Evolutionary conservation across 2,888 invertebrate species (phyloP).

Genomic region (Pterostichus madidus): DNA sequence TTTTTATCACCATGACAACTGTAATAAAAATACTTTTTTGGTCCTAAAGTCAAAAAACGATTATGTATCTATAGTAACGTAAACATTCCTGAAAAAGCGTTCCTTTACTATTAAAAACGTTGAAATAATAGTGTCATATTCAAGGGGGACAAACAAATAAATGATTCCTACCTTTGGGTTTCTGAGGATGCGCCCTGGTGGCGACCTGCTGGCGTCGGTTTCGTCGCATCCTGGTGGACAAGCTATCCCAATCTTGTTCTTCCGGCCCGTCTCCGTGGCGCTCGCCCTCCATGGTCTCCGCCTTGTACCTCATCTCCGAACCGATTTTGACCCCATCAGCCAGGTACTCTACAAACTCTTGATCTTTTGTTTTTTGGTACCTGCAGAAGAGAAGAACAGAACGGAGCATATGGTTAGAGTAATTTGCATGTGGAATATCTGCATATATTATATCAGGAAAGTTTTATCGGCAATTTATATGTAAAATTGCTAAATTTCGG

Average conservation of each 20-base stretch:
- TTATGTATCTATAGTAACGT: too few species aligned
- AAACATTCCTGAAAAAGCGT: too few species aligned
- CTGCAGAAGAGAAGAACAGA: constrained; percentile 69
- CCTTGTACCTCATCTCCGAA: constrained; percentile 89
- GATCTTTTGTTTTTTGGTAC: constrained; percentile 87
- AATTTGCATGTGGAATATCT: constrained; percentile 68
- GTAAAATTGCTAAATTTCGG: too few species aligned
- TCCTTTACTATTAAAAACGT: too few species aligned
- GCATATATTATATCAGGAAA: background rate
- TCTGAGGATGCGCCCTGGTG: constrained; percentile 76
- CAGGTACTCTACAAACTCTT: constrained; percentile 90
- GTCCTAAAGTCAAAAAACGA: too few species aligned
- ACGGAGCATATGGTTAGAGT: constrained; percentile 71
- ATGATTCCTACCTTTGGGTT: constrained; percentile 77
- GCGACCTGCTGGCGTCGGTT: constrained; percentile 78
- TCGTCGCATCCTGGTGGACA: constrained; percentile 87
- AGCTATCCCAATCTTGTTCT: constrained; percentile 88
- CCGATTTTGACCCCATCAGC: constrained; percentile 89
- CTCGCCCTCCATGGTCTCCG: constrained; percentile 90
- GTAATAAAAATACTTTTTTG: too few species aligned
- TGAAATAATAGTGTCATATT: too few species aligned
- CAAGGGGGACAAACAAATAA: too few species aligned
- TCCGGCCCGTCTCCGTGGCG: constrained; percentile 83
- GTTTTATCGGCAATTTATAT: background rate
- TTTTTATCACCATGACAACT: too few species aligned